Percentiles rank a stretch among this genome's conserved stretches.
Conservation (phyloP, 2,113 vertebrate species). For the Rhipidura dahli region DNA sequence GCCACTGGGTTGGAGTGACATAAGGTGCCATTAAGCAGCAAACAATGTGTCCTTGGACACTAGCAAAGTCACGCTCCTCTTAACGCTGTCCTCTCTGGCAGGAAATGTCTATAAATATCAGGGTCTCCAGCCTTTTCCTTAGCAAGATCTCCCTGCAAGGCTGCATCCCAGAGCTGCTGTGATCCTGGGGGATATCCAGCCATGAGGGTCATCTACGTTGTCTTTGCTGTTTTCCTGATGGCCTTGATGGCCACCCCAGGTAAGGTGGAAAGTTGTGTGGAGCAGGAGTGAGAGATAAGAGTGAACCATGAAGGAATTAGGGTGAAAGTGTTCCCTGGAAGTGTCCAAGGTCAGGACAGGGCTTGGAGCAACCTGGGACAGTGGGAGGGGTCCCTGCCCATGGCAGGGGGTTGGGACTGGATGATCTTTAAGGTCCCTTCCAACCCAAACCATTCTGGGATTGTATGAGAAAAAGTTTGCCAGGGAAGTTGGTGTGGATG, state of each 20-base stretch:
- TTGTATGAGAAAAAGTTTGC: background rate
- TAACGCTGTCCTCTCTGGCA: background rate
- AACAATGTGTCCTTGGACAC: conserved; percentile 22
- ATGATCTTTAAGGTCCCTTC: background rate
- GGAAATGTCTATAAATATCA: conserved; percentile 49
- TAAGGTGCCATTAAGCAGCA: background rate
- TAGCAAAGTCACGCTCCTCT: background rate
- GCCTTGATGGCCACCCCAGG: conserved; percentile 53
- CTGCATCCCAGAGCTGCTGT: background rate
- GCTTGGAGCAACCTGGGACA: background rate
- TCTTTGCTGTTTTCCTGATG: conserved; percentile 46
- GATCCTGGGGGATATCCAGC: background rate
- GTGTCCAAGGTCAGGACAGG: background rate
- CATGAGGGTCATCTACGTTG: conserved; percentile 57
- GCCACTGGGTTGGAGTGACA: conserved; percentile 65
- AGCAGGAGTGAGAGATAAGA: background rate
- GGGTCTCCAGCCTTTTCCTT: background rate
- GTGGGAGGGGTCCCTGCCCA: background rate
- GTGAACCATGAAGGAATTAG: background rate
- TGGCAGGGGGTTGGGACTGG: background rate
- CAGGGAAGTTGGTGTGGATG: background rate
- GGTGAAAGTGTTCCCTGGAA: background rate
- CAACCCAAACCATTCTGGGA: background rate
- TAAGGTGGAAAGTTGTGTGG: background rate
- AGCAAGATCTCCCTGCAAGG: background rate